phyloP scores from a whole-genome alignment of 2,113 vertebrate species.

The Cyphomyrus discorhynchus region DNA sequence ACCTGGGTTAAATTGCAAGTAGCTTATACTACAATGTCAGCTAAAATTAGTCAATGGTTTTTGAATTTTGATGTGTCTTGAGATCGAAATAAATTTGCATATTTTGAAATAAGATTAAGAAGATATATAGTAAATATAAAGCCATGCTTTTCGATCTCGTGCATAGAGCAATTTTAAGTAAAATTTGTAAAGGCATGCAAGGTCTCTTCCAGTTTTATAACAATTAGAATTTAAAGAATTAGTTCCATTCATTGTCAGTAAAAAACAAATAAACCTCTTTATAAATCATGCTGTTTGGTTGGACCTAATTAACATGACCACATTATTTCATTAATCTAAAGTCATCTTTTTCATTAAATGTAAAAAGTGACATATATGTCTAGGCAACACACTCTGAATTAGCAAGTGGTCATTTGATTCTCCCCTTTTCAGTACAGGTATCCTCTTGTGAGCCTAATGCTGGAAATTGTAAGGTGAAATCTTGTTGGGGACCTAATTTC shows the following conservation, averaged over 20 bases:
- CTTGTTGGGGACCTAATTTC: not conserved
- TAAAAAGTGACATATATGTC: not conserved
- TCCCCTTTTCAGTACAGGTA: not conserved
- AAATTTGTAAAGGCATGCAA: not conserved
- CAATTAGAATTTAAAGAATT: not conserved
- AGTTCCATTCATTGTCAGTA: not conserved
- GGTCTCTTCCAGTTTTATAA: not conserved
- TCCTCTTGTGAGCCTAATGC: not conserved
- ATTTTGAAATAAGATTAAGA: not conserved
- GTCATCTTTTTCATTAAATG: not conserved
- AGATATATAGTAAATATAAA: not conserved
- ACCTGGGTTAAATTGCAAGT: not conserved
- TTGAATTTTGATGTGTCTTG: not conserved
- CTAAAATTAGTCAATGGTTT: not conserved
- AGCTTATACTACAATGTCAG: not conserved
- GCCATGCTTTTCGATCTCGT: not conserved
- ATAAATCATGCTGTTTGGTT: constrained; percentile 3
- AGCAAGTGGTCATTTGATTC: not conserved
- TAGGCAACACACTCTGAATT: not conserved
- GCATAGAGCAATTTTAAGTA: not conserved
- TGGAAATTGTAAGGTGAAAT: not conserved
- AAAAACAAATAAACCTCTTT: not conserved
- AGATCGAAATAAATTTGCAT: not conserved
- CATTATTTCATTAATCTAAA: not conserved
- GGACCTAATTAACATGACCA: not conserved